These are phyloP conservation scores for Drosophila orena DNA, from an alignment of 1,140 invertebrate genomes.

Conservation along the genomic window DNA sequence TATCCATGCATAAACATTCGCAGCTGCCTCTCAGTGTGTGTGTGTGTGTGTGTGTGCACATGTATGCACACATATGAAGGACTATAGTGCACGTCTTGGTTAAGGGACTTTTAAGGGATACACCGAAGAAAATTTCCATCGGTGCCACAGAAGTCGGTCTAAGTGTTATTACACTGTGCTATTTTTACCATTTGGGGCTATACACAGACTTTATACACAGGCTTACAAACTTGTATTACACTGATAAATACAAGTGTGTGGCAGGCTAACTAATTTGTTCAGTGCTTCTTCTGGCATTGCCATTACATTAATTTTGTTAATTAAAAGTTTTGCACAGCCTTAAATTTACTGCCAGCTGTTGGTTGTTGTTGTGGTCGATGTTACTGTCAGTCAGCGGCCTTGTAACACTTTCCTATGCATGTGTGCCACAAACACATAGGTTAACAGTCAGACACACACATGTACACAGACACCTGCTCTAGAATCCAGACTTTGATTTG, in stretches of 20 bases:
- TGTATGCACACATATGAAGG: neutral
- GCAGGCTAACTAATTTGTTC: neutral
- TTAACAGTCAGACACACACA: constrained; percentile 8
- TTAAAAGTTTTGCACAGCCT: constrained; percentile 75
- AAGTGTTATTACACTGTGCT: neutral
- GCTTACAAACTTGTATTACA: too few species aligned
- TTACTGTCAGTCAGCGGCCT: constrained; percentile 41
- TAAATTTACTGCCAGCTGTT: constrained; percentile 68
- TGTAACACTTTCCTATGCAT: constrained; percentile 36
- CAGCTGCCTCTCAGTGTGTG: constrained; percentile 16
- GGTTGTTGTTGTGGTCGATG: constrained; percentile 25
- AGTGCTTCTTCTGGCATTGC: constrained; percentile 42
- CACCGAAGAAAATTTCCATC: constrained; percentile 4
- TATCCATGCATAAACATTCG: constrained; percentile 71
- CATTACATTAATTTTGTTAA: constrained; percentile 82
- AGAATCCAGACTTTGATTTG: constrained; percentile 50
- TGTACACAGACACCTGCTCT: constrained; percentile 41
- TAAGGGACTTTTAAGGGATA: constrained; percentile 7
- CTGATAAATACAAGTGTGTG: too few species aligned
- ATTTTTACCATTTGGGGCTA: too few species aligned
- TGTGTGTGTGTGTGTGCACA: constrained; percentile 4
- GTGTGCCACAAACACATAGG: constrained; percentile 2
- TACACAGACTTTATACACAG: too few species aligned
- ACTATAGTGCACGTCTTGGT: constrained; percentile 20
- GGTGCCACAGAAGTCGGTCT: neutral